Percentiles rank a stretch among this genome's conserved stretches.
Conservation (phyloP, 2,113 vertebrate species). For the Albula goreensis region DNA sequence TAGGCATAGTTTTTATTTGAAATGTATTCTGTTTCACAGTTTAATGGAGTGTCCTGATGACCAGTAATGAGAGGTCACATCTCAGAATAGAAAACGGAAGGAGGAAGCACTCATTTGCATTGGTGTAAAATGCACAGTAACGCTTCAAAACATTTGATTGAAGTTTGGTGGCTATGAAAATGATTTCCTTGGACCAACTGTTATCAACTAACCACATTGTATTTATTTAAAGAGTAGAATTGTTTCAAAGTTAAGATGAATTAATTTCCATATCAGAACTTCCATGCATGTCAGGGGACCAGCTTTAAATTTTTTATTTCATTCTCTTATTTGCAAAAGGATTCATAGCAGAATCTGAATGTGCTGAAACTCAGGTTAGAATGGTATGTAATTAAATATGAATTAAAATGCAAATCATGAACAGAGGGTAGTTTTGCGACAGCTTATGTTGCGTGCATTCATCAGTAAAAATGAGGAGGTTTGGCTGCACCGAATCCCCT, state of each 20-base stretch:
- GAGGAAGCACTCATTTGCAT: neutral
- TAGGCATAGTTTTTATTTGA: neutral
- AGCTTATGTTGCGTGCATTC: neutral
- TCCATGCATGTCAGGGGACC: neutral
- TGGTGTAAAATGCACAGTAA: neutral
- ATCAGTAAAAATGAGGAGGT: neutral
- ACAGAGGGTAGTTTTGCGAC: neutral
- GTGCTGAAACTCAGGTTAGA: neutral
- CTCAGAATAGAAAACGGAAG: neutral
- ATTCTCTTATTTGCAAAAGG: neutral
- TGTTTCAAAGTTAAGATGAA: neutral
- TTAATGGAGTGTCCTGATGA: neutral
- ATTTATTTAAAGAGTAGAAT: neutral
- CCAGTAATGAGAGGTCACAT: neutral
- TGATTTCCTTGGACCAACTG: neutral
- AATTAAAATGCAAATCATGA: neutral
- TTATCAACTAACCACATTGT: neutral
- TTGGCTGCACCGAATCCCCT: slow-evolving; percentile 6
- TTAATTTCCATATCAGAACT: neutral
- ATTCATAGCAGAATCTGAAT: neutral
- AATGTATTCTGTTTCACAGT: neutral
- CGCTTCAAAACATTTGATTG: neutral
- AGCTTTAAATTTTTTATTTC: neutral
- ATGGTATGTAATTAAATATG: neutral
- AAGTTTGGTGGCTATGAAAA: neutral